Conservation (phyloP, 2,797 vertebrate genomes). For the Sphenopsis melanotis region DNA sequence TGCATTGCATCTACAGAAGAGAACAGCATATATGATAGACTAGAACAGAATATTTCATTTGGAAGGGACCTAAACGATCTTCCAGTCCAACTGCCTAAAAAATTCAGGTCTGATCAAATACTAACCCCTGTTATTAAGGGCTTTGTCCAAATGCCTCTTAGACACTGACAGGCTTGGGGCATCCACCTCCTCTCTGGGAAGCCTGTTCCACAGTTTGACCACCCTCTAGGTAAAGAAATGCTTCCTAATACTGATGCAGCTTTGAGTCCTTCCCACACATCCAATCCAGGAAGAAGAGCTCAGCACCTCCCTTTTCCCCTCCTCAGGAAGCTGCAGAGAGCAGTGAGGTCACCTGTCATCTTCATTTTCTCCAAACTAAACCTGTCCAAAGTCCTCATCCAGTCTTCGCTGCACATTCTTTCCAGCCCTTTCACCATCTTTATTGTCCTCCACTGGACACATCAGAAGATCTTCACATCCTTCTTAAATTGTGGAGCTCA, state of each 20-base stretch:
- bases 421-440: background rate
- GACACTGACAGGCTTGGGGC: background rate
- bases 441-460: background rate
- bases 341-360: background rate
- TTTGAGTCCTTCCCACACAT: background rate
- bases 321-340: background rate
- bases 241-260: background rate
- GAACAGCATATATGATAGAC: background rate
- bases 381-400: background rate
- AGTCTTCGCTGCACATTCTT: background rate
- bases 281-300: background rate
- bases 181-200: background rate
- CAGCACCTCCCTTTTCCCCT: background rate
- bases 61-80: fast-evolving
- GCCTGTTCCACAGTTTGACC: background rate
- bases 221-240: background rate
- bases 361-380: background rate
- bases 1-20: background rate
- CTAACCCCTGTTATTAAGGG: no score
- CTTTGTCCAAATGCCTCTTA: background rate
- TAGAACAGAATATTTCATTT: background rate
- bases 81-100: background rate
- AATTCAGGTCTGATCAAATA: background rate
- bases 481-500: background rate
- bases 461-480: background rate